Base-by-base conservation (phyloP, 1,140 invertebrate species). In the Lerema accius region DNA sequence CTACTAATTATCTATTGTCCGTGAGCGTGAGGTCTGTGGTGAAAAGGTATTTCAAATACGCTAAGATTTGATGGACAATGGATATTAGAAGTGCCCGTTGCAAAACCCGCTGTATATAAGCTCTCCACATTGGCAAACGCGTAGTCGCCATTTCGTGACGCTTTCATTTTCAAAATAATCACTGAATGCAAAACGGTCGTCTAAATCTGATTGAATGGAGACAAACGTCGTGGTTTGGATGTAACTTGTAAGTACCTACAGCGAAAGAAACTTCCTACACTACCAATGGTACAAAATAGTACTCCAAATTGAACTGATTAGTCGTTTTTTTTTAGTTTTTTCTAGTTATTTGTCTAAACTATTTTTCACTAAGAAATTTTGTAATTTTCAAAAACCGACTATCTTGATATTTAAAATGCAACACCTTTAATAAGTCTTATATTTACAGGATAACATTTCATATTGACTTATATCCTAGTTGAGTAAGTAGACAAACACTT, bases 21-120 rank as follows among this genome's bases (percentile, higher is more conserved):
- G 5, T 23, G 5, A 23, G 2, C 2, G 2, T 5, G 19, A 7
- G 4, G 9, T 32, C 7, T 23, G 19, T 3, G 5, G 19, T 32
- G 4, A 32, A 32, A 32, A 32, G 28, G 9, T 32, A 32, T 32
- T 32, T 32, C 19, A 23, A 23, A 3, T 2, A 23, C n/a, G n/a
- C 5, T 5, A 23, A 23, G 19, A 23, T 23, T 23, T 23, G 5
- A 23, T 56, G 53, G 53, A 35, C 40, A 45, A 23, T 56, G 40
- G 40, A 60, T 59, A 15, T 45, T 43, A 45, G 16, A 37, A 3
- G 4, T 45, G 42, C 42, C 40, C 45, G 37, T 46, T 43, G 55
- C 55, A 58, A 58, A 17, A 58, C 42, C 16, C 53, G 73, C 71
- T 81, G 82, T 82, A 84, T 71, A 84, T 82, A 82, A 67, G 69